Evolutionary conservation across 2,888 invertebrate genomes (phyloP), one percentile per base, ranked within the genome.

Genomic region (Leucoma salicis): DNA sequence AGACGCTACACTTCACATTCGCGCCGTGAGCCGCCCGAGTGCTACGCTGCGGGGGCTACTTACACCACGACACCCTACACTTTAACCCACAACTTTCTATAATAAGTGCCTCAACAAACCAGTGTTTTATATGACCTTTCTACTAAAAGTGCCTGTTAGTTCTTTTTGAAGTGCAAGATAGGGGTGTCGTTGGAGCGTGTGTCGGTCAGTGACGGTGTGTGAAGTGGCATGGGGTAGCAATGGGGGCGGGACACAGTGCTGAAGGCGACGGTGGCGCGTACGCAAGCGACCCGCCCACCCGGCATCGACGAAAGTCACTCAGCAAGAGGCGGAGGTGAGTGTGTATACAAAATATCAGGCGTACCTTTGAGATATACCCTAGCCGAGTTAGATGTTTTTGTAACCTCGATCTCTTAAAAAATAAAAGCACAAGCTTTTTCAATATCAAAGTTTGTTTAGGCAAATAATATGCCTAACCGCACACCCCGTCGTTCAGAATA

Each of bases 241-340:
- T 89, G 88, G 90, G 90, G 62, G 87, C 90, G 53, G 89, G 87
- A 57, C 89, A 90, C 54, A 90, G 90, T 74, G 88, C 85, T 70
- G 90, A 90, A 69, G 85, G 83, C 62, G 87, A 82, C 39, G 80
- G 78, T 63, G 82, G 85, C 72, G 86, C 86, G 52, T 83, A 78
- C 71, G 82, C 87, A 36, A 87, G 90, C 79, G 89, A 89, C 64
- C 87, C 88, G 80, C 86, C 89, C 64, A 75, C 87, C 69, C 79
- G 78, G 40, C 75, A 82, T 46, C 80, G 86, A 55, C 78, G 73
- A 61, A 87, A 85, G 68, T 67, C 63, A 21, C 71, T 79, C 49
- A 79, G 67, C 56, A 83, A 78, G 74, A 82, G 85, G 70, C 82
- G 90, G 74, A 89, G 90, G 90, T 90, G 55, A 74, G 82, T 42